These are phyloP conservation scores for Cryptotis parvus DNA, from an alignment of 2,113 vertebrate species.

Conservation along the genomic window DNA sequence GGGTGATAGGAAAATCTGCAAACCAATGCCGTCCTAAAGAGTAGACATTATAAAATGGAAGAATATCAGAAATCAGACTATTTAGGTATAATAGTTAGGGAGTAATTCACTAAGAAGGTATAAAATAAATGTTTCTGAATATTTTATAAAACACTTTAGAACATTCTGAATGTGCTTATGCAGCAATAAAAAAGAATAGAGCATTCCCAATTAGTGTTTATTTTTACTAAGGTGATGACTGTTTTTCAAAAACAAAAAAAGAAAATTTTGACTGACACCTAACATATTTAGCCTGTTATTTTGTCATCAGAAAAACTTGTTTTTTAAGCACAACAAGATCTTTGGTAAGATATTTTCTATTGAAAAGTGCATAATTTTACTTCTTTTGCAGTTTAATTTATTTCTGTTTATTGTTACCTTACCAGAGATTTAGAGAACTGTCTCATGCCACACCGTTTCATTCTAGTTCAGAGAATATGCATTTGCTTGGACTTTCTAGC, in stretches of 20 bases:
- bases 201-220: neutral
- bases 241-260: too few species aligned
- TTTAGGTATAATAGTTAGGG: neutral
- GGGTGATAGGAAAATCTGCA: neutral
- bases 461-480: neutral
- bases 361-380: neutral
- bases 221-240: neutral
- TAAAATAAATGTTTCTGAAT: neutral
- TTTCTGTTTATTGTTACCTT: constrained; percentile 6
- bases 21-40: too few species aligned
- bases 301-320: neutral
- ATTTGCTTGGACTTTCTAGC: neutral
- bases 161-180: neutral
- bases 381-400: constrained; percentile 23
- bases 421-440: neutral
- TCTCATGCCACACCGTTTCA: neutral
- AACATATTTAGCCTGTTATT: neutral
- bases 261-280: neutral
- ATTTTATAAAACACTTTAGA: neutral
- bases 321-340: too few species aligned
- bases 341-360: neutral
- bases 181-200: neutral
- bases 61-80: neutral
- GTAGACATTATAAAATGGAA: too few species aligned
- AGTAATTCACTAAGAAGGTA: neutral